Evolutionary conservation across 2,888 invertebrate genomes (phyloP), one percentile per base, ranked within the genome.

Genomic region (Luffia ferchaultella): DNA sequence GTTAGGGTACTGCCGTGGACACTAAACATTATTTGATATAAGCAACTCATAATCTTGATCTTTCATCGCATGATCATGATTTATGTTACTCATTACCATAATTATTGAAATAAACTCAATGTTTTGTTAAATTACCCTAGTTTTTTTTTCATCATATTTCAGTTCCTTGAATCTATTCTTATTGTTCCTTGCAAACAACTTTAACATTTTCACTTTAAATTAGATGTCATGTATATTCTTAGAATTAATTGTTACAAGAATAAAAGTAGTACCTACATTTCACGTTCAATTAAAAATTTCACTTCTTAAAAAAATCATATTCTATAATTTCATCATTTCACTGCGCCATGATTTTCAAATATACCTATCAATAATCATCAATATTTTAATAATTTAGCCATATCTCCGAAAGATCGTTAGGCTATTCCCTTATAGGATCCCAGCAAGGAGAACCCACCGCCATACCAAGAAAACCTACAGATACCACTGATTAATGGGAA

Each of bases 401-500:
- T 30, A 30, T 30, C 30, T 12, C 12, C 30, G 30, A 30, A 30
- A 30, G 30, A 30, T 30, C n/a, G 63, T 69, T 66, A 68, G 64
- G 60, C 57, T 64, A 53, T 70, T 53, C 58, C 51, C 61, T 82
- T 80, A 54, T 71, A 85, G 84, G 82, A 82, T 46, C 56, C 69
- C 44, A 77, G 63, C 62, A 49, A 49, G 17, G 49, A 42, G 9
- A 86, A 82, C 59, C 82, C 84, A 30, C 77, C 84, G 57, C 62
- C 73, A 20, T 85, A 78, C 59, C 79, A 63, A 87, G 90, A 83
- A 52, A 93, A 93, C 67, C 86, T 97, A 51, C 94, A 96, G 69
- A 95, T 95, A 60, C 92, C 94, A 1, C 78, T 96, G 60, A 91
- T 93, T 49, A 94, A 95, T 70, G 95, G 95, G 49, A 94, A 95